These are phyloP conservation scores for Oreochromis tanganicae DNA, from an alignment of 2,113 vertebrate species.

Conservation along the genomic window DNA sequence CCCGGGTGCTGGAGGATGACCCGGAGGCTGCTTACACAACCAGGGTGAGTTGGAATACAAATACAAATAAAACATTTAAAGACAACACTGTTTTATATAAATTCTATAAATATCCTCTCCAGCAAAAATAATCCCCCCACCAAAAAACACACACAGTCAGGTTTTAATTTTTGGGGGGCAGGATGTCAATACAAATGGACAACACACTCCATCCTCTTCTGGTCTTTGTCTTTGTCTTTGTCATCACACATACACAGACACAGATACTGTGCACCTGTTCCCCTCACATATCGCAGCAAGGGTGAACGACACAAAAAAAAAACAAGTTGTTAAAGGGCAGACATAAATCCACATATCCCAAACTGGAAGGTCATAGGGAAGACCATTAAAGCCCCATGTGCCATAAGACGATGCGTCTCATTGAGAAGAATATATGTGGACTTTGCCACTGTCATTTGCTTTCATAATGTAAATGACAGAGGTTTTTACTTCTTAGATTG, in stretches of 20 bases:
- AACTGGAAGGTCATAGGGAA: neutral
- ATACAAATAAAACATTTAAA: neutral
- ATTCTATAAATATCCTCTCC: neutral
- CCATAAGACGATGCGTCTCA: neutral
- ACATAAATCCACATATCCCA: constrained; percentile 27
- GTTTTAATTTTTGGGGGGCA: no score
- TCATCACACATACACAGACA: neutral
- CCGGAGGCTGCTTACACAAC: constrained; percentile 96
- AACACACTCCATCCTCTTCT: neutral
- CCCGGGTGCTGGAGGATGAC: constrained; percentile 91
- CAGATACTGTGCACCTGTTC: neutral
- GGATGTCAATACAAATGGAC: neutral
- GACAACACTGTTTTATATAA: neutral
- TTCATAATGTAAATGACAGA: neutral
- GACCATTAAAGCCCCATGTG: neutral
- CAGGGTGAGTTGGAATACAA: constrained; percentile 59
- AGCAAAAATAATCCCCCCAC: neutral
- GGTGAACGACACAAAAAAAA: constrained; percentile 15
- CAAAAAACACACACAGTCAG: neutral
- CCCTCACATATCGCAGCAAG: neutral
- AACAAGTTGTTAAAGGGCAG: neutral
- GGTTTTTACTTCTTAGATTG: neutral
- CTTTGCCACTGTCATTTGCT: neutral
- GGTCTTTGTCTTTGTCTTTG: neutral
- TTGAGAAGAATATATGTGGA: neutral